phyloP scores from a whole-genome alignment of 2,888 invertebrate species.

The Eupeodes latifasciatus region DNA sequence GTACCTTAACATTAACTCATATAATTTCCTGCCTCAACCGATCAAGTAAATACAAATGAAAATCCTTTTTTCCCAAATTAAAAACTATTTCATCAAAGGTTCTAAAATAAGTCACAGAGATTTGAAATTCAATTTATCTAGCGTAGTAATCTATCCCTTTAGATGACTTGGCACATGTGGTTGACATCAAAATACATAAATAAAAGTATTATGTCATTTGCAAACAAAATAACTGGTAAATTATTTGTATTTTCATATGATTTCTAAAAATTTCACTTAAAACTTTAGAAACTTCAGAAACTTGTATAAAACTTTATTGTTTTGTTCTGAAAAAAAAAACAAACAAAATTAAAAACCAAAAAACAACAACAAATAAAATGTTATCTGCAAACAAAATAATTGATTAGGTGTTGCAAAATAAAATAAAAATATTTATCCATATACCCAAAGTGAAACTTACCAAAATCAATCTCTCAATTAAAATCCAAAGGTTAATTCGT shows the following conservation, averaged over 20 bases:
- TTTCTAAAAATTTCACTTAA: neutral
- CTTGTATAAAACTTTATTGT: neutral
- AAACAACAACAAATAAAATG: neutral
- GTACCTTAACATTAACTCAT: too few relatives aligned
- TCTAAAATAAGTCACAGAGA: too few relatives aligned
- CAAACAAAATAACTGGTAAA: neutral
- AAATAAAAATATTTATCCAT: neutral
- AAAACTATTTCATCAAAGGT: too few relatives aligned
- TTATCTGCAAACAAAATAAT: constrained; percentile 9
- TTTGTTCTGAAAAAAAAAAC: neutral
- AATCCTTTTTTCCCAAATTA: too few relatives aligned
- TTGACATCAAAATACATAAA: neutral
- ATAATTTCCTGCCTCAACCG: too few relatives aligned
- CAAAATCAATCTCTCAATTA: neutral
- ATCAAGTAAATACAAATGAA: too few relatives aligned
- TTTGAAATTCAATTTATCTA: too few relatives aligned
- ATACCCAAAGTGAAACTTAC: neutral
- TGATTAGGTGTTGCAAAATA: neutral
- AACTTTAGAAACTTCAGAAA: too few relatives aligned
- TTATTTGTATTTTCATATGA: neutral
- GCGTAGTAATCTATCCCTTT: too few relatives aligned
- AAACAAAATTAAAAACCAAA: neutral
- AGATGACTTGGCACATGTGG: too few relatives aligned
- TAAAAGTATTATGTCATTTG: neutral
- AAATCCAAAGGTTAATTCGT: neutral